Conservation (phyloP, 1,140 invertebrate species). For the Lethrus apterus region DNA sequence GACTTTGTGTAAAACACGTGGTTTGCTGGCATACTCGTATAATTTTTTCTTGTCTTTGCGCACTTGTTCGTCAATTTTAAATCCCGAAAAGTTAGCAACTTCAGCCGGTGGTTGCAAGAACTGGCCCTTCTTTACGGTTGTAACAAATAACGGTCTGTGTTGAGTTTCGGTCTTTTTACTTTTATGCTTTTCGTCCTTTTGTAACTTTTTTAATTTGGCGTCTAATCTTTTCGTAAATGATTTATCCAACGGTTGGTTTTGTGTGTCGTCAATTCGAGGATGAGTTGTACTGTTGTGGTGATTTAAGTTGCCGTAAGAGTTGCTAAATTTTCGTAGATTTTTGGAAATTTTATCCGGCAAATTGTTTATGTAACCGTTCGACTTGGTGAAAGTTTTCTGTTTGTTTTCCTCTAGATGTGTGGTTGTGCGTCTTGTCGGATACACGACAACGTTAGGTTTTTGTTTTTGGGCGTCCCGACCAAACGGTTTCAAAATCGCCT, state of each 20-base stretch:
- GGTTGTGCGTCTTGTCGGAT: conserved; percentile 40
- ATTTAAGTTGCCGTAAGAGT: conserved; percentile 42
- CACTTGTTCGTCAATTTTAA: conserved; percentile 42
- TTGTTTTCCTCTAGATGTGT: conserved; percentile 34
- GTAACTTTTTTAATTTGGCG: conserved; percentile 53
- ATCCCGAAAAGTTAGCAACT: conserved; percentile 55
- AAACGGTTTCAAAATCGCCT: conserved; percentile 37
- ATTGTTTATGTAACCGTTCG: conserved; percentile 31
- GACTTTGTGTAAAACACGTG: conserved; percentile 42
- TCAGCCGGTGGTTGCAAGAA: conserved; percentile 71
- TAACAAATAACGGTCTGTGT: conserved; percentile 55
- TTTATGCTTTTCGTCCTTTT: conserved; percentile 49
- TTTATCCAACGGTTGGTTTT: conserved; percentile 27
- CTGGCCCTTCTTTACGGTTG: conserved; percentile 67
- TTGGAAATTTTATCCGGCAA: conserved; percentile 20
- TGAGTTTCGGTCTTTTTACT: conserved; percentile 25
- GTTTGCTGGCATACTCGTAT: conserved; percentile 54
- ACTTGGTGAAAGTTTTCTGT: conserved; percentile 34
- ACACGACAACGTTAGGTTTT: conserved; percentile 46
- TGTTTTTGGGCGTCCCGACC: conserved; percentile 31
- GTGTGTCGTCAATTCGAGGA: conserved; percentile 30
- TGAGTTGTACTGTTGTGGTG: conserved; percentile 30
- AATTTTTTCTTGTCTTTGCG: conserved; percentile 42
- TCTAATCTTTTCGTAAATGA: conserved; percentile 58
- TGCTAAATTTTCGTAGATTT: conserved; percentile 35